These are phyloP conservation scores for Drosophila incognita DNA, from an alignment of 2,888 invertebrate genomes.

Conservation along the genomic window DNA sequence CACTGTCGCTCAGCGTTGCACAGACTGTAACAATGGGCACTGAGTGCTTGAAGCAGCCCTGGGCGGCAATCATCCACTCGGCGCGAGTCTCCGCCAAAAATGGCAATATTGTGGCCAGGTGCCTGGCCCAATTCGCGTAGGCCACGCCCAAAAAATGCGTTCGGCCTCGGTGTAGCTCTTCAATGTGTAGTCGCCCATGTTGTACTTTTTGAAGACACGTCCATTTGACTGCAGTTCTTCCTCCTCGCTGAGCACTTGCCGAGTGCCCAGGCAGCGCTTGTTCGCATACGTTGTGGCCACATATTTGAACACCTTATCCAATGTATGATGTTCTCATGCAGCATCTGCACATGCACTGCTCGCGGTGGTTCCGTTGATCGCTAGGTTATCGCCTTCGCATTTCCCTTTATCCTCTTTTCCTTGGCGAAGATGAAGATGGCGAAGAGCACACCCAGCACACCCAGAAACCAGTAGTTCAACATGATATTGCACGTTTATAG, in stretches of 20 bases:
- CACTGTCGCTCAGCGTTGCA: slow-evolving; percentile 98
- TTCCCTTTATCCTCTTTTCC: slow-evolving; percentile 89
- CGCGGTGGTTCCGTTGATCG: slow-evolving; percentile 90
- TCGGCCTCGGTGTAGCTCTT: slow-evolving; percentile 91
- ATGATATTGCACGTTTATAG: slow-evolving; percentile 11
- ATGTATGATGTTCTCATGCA: slow-evolving; percentile 91
- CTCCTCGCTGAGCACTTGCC: slow-evolving; percentile 95
- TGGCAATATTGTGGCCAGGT: slow-evolving; percentile 91
- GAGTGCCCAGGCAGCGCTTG: slow-evolving; percentile 93
- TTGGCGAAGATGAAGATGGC: slow-evolving; percentile 88
- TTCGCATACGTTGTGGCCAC: slow-evolving; percentile 90
- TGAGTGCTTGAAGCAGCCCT: slow-evolving; percentile 97
- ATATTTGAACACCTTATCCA: slow-evolving; percentile 93
- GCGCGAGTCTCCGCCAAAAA: slow-evolving; percentile 99
- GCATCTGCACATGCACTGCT: slow-evolving; percentile 89
- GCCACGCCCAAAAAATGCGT: slow-evolving; percentile 92
- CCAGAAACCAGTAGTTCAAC: slow-evolving; percentile 86
- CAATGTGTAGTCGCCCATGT: slow-evolving; percentile 97
- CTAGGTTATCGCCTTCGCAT: slow-evolving; percentile 89
- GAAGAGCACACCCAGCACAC: slow-evolving; percentile 88
- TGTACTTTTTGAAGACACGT: slow-evolving; percentile 97
- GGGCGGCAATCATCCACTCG: slow-evolving; percentile 98
- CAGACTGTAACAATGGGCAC: slow-evolving; percentile 98
- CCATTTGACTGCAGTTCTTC: slow-evolving; percentile 98
- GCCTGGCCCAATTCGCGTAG: slow-evolving; percentile 91